Conservation (phyloP, 2,888 invertebrate species). For the Neelides folsomi region DNA sequence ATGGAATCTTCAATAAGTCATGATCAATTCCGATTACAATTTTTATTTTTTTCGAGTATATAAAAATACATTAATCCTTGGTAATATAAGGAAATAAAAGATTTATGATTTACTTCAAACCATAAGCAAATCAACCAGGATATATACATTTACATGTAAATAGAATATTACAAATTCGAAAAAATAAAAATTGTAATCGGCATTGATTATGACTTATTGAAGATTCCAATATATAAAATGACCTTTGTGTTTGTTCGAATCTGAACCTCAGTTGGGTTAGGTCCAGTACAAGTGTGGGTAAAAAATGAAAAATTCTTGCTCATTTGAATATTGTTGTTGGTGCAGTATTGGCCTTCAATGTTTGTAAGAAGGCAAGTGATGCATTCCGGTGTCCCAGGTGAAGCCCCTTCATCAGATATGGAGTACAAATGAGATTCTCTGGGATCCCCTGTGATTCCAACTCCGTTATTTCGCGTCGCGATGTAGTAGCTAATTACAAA, state of each 20-base stretch:
- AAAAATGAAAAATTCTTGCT: conserved; percentile 55
- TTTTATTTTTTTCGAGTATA: too few relatives aligned
- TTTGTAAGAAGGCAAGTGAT: conserved; percentile 57
- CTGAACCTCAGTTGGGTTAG: conserved; percentile 59
- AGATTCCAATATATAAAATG: too few relatives aligned
- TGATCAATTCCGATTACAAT: too few relatives aligned
- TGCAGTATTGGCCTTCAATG: conserved; percentile 44
- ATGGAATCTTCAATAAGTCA: too few relatives aligned
- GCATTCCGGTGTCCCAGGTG: conserved; percentile 47
- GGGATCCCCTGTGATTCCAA: conserved; percentile 50
- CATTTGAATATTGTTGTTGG: conserved; percentile 55
- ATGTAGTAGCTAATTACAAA: conserved; percentile 58
- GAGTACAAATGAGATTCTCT: conserved; percentile 69
- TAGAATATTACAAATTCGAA: too few relatives aligned
- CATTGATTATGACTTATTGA: too few relatives aligned
- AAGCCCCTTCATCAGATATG: conserved; percentile 43
- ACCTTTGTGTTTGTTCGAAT: conserved; percentile 41
- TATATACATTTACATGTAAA: too few relatives aligned
- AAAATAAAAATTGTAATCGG: too few relatives aligned
- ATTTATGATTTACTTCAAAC: too few relatives aligned
- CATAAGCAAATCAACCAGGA: too few relatives aligned
- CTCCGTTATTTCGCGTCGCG: conserved; percentile 45
- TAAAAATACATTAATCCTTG: too few relatives aligned
- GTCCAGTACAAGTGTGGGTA: conserved; percentile 67
- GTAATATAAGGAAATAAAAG: too few relatives aligned